phyloP scores from a whole-genome alignment of 2,888 invertebrate genomes.

The Rhingia rostrata region DNA sequence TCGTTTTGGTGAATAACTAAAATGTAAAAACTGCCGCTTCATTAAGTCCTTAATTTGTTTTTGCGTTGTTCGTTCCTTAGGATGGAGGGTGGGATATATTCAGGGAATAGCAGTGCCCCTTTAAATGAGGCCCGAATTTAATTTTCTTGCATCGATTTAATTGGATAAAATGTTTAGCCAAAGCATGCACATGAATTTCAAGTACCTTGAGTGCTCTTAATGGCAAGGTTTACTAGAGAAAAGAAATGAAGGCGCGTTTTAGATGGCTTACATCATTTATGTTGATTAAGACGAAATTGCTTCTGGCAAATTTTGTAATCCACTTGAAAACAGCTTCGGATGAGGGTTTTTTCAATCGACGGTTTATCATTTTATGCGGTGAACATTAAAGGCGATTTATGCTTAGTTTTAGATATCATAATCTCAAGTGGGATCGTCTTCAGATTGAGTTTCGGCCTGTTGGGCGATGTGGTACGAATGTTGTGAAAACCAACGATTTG shows the following conservation, averaged over 20 bases:
- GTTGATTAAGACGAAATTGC: neutral
- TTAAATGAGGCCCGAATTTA: neutral
- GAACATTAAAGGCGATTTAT: neutral
- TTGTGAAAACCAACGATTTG: too few species aligned
- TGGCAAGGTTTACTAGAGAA: neutral
- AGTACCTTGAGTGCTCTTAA: constrained; percentile 11
- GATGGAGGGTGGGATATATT: neutral
- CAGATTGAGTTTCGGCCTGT: too few species aligned
- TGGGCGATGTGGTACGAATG: too few species aligned
- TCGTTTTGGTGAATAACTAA: constrained; percentile 31
- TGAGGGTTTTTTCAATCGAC: constrained; percentile 17
- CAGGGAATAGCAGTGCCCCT: neutral
- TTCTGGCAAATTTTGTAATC: constrained; percentile 9
- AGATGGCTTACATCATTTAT: constrained; percentile 8
- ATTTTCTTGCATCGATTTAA: constrained; percentile 14
- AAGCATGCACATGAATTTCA: neutral
- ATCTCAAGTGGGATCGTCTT: neutral
- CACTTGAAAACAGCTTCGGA: constrained; percentile 24
- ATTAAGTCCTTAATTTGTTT: constrained; percentile 61
- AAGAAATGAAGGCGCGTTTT: neutral
- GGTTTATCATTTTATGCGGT: constrained; percentile 20
- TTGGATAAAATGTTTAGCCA: neutral
- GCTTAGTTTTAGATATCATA: neutral
- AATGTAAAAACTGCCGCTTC: constrained; percentile 29
- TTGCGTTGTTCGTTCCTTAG: neutral